Evolutionary conservation across 2,888 invertebrate genomes (phyloP).

Genomic region (Pterostichus niger): DNA sequence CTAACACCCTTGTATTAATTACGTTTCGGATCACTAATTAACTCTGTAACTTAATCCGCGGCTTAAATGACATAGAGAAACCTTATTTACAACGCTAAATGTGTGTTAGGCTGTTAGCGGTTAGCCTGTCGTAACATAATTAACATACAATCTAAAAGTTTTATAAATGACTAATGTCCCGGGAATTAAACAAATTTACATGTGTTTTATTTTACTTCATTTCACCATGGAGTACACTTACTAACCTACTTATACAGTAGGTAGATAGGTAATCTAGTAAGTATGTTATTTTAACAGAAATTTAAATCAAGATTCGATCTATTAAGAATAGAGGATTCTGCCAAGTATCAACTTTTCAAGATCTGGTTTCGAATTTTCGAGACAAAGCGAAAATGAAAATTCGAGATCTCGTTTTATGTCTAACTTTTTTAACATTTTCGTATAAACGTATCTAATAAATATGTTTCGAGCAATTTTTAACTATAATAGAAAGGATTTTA

Average conservation of each 20-base stretch:
- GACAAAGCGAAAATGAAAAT: too few relatives aligned
- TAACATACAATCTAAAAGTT: constrained; percentile 1
- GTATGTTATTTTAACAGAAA: too few relatives aligned
- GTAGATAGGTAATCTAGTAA: too few relatives aligned
- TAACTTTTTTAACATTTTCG: too few relatives aligned
- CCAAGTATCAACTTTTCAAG: too few relatives aligned
- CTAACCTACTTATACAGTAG: background rate
- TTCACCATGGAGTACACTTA: background rate
- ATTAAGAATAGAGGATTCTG: too few relatives aligned
- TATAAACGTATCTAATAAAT: too few relatives aligned
- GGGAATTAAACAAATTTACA: constrained; percentile 4
- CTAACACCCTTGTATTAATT: constrained; percentile 48
- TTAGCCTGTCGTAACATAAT: background rate
- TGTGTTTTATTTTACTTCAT: background rate
- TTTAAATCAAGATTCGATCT: too few relatives aligned
- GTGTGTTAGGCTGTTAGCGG: constrained; percentile 33
- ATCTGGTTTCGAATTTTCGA: too few relatives aligned
- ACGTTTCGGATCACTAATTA: constrained; percentile 53
- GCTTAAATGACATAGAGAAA: constrained; percentile 51
- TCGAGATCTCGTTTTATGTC: too few relatives aligned
- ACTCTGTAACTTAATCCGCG: constrained; percentile 27
- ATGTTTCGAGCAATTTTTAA: too few relatives aligned
- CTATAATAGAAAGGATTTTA: too few relatives aligned
- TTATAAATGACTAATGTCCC: background rate
- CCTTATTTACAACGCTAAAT: constrained; percentile 51